phyloP scores from a whole-genome alignment of 2,888 invertebrate species.

The Thymelicus sylvestris region DNA sequence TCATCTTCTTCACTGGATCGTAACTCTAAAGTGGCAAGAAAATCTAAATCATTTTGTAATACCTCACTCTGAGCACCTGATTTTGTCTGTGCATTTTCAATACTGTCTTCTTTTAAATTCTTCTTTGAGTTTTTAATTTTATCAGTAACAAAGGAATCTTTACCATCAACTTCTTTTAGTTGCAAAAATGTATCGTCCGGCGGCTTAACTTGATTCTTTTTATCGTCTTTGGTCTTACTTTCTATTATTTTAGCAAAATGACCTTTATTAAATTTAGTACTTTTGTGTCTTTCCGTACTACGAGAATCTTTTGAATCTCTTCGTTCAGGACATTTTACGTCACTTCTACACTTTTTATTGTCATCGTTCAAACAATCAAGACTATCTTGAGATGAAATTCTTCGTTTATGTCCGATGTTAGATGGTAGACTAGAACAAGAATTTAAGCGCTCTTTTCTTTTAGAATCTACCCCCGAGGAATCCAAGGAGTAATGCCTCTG shows the following conservation, averaged over 20 bases:
- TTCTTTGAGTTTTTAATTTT: constrained; percentile 60
- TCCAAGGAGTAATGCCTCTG: constrained; percentile 80
- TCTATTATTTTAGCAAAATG: constrained; percentile 84
- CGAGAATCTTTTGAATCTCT: constrained; percentile 89
- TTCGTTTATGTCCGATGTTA: constrained; percentile 88
- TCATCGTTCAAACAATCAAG: constrained; percentile 84
- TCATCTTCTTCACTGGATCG: constrained; percentile 86
- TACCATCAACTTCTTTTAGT: constrained; percentile 60
- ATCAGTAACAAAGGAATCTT: constrained; percentile 56
- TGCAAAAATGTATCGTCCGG: constrained; percentile 72
- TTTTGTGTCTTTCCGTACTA: constrained; percentile 71
- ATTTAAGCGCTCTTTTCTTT: constrained; percentile 86
- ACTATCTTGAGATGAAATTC: constrained; percentile 91
- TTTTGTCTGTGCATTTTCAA: constrained; percentile 57
- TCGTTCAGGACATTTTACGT: constrained; percentile 82
- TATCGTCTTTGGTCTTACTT: constrained; percentile 85
- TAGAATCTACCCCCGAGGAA: constrained; percentile 73
- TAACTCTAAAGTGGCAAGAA: constrained; percentile 84
- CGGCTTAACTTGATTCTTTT: constrained; percentile 82
- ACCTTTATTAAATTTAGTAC: constrained; percentile 85
- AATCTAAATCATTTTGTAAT: constrained; percentile 83
- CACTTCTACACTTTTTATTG: constrained; percentile 86
- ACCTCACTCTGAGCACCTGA: constrained; percentile 52
- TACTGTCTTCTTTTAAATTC: constrained; percentile 58
- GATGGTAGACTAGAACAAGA: constrained; percentile 86